These are phyloP conservation scores for Hippocampus abdominalis DNA, from an alignment of 2,113 vertebrate genomes.

Conservation along the genomic window DNA sequence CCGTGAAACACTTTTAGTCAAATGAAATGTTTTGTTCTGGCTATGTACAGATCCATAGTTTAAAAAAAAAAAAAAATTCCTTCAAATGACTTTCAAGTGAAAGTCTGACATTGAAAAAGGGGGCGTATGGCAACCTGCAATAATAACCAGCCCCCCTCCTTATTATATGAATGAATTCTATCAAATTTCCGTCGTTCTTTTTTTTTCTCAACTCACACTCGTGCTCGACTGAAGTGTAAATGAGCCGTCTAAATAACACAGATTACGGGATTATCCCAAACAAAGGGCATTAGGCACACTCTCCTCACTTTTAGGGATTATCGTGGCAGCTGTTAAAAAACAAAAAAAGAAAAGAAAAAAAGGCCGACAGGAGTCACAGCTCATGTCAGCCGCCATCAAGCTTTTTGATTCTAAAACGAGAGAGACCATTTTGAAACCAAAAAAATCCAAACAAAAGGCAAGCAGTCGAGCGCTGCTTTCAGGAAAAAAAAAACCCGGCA, in stretches of 20 bases:
- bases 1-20: background rate
- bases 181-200: background rate
- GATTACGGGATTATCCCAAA: constrained; percentile 78
- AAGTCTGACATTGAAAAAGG: background rate
- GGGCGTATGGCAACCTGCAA: background rate
- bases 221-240: constrained; percentile 60
- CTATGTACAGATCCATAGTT: background rate
- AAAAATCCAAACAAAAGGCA: background rate
- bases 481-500: constrained; percentile 41
- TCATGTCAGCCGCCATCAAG: constrained; percentile 44
- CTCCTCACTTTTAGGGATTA: constrained; percentile 74
- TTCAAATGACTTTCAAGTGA: background rate
- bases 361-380: constrained; percentile 66
- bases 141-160: background rate
- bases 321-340: constrained; percentile 66
- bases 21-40: background rate
- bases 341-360: constrained; percentile 68
- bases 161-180: constrained; percentile 16
- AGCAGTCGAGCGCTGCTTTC: constrained; percentile 28
- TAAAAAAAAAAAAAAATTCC: too few species aligned
- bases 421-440: background rate
- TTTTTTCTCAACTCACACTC: background rate
- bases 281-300: constrained; percentile 76
- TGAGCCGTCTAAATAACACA: constrained; percentile 73
- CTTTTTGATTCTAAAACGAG: constrained; percentile 42